Evolutionary conservation across 2,888 invertebrate species (phyloP).

Genomic region (Capitulum mitella): DNA sequence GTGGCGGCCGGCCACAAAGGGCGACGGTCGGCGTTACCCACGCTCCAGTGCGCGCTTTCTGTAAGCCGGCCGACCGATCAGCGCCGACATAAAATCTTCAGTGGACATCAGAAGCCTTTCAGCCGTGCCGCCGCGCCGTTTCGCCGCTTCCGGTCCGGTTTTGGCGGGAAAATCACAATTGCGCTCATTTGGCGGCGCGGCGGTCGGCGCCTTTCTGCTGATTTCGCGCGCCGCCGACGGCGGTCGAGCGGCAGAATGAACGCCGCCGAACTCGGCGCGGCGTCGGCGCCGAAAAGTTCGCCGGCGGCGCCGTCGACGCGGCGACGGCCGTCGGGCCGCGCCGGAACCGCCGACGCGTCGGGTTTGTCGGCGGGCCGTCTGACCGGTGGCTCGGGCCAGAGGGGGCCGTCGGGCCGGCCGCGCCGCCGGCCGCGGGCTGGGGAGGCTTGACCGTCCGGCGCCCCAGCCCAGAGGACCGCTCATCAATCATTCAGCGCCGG

Average conservation of each 20-base stretch:
- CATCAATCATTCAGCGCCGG: neutral
- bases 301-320: neutral
- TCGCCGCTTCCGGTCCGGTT: conserved; percentile 15
- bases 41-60: neutral
- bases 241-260: neutral
- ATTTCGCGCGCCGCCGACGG: neutral
- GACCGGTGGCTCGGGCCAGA: neutral
- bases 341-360: too few species aligned
- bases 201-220: neutral
- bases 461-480: too few species aligned
- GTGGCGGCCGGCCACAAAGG: neutral
- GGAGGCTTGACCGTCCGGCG: too few species aligned
- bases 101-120: conserved; percentile 14
- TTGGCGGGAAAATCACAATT: neutral
- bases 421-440: neutral
- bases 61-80: neutral
- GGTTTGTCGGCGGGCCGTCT: too few species aligned
- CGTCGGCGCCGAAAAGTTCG: neutral
- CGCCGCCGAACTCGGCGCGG: neutral
- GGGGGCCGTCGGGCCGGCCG: too few species aligned
- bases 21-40: neutral
- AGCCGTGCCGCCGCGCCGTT: conserved; percentile 7
- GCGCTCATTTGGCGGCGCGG: conserved; percentile 14
- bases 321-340: neutral
- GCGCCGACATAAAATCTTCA: neutral